phyloP scores from a whole-genome alignment of 2,888 invertebrate species.

The Mimachlamys varia region DNA sequence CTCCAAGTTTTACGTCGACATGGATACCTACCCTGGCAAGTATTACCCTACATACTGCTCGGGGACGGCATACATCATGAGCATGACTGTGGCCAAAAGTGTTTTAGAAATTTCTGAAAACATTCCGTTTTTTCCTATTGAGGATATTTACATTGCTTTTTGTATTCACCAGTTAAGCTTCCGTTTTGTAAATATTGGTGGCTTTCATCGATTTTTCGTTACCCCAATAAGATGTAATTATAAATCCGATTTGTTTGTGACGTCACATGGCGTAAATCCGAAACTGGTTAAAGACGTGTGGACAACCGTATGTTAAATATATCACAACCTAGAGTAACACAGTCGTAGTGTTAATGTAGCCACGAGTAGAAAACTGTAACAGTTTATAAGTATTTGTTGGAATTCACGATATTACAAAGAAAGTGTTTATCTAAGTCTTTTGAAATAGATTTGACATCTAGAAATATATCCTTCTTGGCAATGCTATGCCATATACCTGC shows the following conservation, averaged over 20 bases:
- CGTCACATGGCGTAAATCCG: not conserved
- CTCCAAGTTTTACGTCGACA: not conserved
- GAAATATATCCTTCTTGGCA: too few relatives aligned
- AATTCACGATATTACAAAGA: too few relatives aligned
- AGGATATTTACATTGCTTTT: not conserved
- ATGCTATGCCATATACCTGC: too few relatives aligned
- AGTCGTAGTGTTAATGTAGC: too few relatives aligned
- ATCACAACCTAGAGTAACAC: too few relatives aligned
- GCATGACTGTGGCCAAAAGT: not conserved
- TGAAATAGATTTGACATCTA: too few relatives aligned
- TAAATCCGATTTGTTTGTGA: not conserved
- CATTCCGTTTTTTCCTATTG: slow-evolving; percentile 16
- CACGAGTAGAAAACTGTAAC: too few relatives aligned
- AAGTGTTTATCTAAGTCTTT: too few relatives aligned
- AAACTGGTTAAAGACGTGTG: not conserved
- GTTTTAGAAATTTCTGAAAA: slow-evolving; percentile 8
- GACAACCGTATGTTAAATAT: not conserved
- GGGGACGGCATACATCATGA: not conserved
- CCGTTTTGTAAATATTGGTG: not conserved
- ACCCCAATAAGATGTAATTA: not conserved
- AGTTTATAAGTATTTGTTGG: too few relatives aligned
- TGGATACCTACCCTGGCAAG: not conserved
- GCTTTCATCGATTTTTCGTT: not conserved
- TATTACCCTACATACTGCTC: not conserved
- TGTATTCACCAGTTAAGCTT: not conserved